phyloP scores from a whole-genome alignment of 2,888 invertebrate genomes.

The Drosophila neotestacea region DNA sequence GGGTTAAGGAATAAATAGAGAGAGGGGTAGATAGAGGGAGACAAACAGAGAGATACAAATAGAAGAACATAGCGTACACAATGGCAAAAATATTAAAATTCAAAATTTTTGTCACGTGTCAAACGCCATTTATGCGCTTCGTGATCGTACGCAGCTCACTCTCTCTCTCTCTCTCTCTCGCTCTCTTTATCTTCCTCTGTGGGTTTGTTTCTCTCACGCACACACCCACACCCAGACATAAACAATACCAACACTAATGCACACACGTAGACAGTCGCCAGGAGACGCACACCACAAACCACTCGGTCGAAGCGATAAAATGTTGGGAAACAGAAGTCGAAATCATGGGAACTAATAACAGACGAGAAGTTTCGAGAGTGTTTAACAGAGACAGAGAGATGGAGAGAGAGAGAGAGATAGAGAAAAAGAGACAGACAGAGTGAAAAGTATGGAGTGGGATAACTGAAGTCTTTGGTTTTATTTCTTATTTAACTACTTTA shows the following conservation, averaged over 20 bases:
- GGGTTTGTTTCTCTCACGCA: neutral
- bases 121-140: slow-evolving; percentile 80
- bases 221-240: slow-evolving; percentile 8
- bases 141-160: slow-evolving; percentile 70
- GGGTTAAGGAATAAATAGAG: neutral
- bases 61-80: slow-evolving; percentile 14
- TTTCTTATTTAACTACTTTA: slow-evolving; percentile 15
- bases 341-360: slow-evolving; percentile 15
- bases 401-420: neutral
- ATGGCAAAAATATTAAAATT: slow-evolving; percentile 75
- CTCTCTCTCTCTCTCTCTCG: slow-evolving; percentile 23
- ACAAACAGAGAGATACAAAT: slow-evolving; percentile 12
- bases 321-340: neutral
- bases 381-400: neutral
- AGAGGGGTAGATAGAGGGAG: neutral
- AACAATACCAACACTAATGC: slow-evolving; percentile 45
- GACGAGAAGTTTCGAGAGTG: neutral
- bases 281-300: slow-evolving; percentile 23
- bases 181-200: slow-evolving; percentile 16
- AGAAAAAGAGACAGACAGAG: neutral
- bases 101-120: slow-evolving; percentile 79
- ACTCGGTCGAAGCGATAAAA: slow-evolving; percentile 14
- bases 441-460: neutral
- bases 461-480: neutral
- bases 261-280: slow-evolving; percentile 42